phyloP scores from a whole-genome alignment of 2,888 invertebrate species.

The Epsilonema sp. region DNA sequence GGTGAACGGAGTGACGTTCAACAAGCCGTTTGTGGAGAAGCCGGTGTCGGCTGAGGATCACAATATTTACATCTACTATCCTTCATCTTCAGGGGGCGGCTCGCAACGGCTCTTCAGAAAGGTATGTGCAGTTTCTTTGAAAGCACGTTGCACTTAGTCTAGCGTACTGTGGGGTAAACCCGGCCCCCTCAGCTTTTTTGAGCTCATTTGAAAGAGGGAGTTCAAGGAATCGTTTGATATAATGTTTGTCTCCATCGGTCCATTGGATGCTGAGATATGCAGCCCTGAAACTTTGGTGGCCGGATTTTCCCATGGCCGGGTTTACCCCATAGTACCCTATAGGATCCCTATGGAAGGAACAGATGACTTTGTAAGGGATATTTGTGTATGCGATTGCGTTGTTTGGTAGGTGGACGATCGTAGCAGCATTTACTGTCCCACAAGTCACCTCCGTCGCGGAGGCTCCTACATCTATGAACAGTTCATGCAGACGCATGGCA shows the following conservation, averaged over 20 bases:
- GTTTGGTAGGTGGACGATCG: constrained; percentile 97
- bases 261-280: too few species aligned
- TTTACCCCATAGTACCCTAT: too few species aligned
- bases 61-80: constrained; percentile 98
- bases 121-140: constrained; percentile 32
- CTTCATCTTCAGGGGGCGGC: constrained; percentile 87
- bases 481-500: constrained; percentile 98
- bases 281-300: too few species aligned
- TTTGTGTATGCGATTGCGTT: too few species aligned
- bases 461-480: constrained; percentile 99
- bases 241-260: too few species aligned
- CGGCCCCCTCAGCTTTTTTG: too few species aligned
- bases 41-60: constrained; percentile 98
- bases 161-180: too few species aligned
- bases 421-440: constrained; percentile 88
- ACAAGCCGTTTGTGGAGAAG: constrained; percentile 97
- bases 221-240: too few species aligned
- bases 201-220: too few species aligned
- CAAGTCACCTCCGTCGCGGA: constrained; percentile 72
- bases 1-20: constrained; percentile 79
- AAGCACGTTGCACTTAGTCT: background rate
- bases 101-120: constrained; percentile 92
- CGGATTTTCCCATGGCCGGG: too few species aligned
- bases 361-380: background rate
- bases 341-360: too few species aligned